Evolutionary conservation across 2,888 invertebrate genomes (phyloP), one percentile per base, ranked within the genome.

Genomic region (Anticlea derivata): DNA sequence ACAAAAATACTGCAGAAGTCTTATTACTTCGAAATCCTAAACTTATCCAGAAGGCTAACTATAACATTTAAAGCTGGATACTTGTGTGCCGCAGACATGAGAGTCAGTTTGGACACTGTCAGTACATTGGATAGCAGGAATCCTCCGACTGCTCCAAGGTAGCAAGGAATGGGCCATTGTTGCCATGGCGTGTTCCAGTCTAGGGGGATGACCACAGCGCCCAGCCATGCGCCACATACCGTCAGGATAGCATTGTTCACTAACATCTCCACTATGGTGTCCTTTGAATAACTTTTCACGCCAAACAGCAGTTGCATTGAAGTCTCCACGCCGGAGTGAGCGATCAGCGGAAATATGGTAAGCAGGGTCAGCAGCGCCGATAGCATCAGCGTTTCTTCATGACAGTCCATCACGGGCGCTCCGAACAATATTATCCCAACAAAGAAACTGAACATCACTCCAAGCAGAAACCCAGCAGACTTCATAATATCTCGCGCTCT

Each of bases 181-280:
- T 97, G 97, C 96, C 97, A 98, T 0, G 96, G 95, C 37, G 94
- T 92, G 78, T 97, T 96, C 98, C 98, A 98, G 77, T 98, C 98
- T 23, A 98, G 84, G 0, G 98, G 97, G 60, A 98, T 96, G 0
- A 96, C 95, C 48, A 95, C 92, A 1, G 96, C 96, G 4, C 97
- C 96, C 1, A 96, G 70, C 97, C 97, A 97, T 3, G 96, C 93
- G 1, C 97, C 97, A 23, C 95, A 78, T 7, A 96, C 73, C 0
- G 94, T 93, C 45, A 92, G 69, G 47, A 92, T 70, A 3, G 93
- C 86, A 64, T 92, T 92, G 29, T 89, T 86, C 45, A 93, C 90
- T 37, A 94, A 80, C 83, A 93, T 92, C 38, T 92, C 91, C 30
- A 87, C 75, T 5, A 92, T 72, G 5, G 92, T 91, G 56, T 92